Percentiles rank a stretch among this genome's conserved stretches.
phyloP scores from a whole-genome alignment of 2,113 vertebrate species.

The Chaetodon auriga region DNA sequence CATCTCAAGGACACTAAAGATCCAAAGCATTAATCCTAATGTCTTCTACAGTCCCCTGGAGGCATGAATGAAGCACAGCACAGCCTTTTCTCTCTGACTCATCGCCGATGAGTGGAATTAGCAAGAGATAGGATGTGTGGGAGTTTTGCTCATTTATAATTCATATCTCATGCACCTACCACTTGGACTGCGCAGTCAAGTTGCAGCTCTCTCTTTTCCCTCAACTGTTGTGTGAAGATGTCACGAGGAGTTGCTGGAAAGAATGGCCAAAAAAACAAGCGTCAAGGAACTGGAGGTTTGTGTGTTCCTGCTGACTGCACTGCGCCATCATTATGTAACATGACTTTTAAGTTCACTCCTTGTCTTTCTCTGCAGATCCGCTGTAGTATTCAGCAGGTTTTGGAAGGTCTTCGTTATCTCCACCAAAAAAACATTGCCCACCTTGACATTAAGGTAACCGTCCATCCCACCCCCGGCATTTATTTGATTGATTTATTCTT shows the following conservation, averaged over 20 bases:
- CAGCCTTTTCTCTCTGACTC: conserved; percentile 66
- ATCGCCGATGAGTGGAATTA: conserved; percentile 62
- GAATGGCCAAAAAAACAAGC: conserved; percentile 89
- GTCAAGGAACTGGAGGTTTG: conserved; percentile 93
- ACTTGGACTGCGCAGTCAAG: conserved; percentile 34
- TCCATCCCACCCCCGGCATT: not conserved
- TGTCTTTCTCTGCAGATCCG: conserved; percentile 85
- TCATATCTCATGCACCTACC: conserved; percentile 60
- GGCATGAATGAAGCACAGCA: conserved; percentile 57
- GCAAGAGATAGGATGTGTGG: conserved; percentile 57
- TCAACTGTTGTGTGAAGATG: conserved; percentile 85
- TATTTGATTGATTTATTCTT: not conserved
- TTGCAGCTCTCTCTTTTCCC: conserved; percentile 33
- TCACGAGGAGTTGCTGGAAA: conserved; percentile 92
- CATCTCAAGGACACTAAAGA: conserved; percentile 49
- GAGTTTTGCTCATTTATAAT: conserved; percentile 74
- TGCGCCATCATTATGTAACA: conserved; percentile 53
- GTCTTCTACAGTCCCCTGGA: conserved; percentile 45
- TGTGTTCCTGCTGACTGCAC: conserved; percentile 41
- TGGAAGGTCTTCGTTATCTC: conserved; percentile 93
- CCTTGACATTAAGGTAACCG: conserved; percentile 92
- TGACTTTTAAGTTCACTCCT: conserved; percentile 10
- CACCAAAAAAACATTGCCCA: conserved; percentile 91
- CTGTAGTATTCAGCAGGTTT: conserved; percentile 88
- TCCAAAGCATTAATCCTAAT: conserved; percentile 59